phyloP scores from a whole-genome alignment of 2,797 vertebrate species.

The Kryptolebias ocellatus region DNA sequence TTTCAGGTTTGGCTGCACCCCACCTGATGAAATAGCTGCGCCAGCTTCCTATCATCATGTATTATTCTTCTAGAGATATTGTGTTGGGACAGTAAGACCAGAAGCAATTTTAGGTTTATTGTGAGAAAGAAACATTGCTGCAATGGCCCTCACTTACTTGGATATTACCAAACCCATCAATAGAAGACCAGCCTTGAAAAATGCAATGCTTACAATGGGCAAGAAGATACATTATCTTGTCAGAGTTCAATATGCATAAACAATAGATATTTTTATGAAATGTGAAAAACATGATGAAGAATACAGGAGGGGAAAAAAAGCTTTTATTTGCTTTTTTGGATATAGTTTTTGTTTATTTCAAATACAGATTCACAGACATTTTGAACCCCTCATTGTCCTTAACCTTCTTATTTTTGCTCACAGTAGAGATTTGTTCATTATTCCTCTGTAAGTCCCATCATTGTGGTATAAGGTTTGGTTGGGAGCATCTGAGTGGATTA shows the following conservation, averaged over 20 bases:
- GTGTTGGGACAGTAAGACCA: not conserved
- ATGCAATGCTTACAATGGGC: too few species aligned
- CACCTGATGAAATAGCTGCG: too few species aligned
- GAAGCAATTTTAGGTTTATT: not conserved
- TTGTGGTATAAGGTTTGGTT: constrained; percentile 65
- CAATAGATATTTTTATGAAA: too few species aligned
- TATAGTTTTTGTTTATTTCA: constrained; percentile 15
- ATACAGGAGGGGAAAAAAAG: too few species aligned
- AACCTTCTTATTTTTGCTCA: constrained; percentile 22
- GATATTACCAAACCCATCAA: not conserved
- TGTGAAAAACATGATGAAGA: too few species aligned
- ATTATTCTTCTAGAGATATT: not conserved
- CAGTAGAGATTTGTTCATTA: constrained; percentile 65
- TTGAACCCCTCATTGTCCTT: constrained; percentile 29
- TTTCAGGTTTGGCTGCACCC: too few species aligned
- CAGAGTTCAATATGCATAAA: too few species aligned
- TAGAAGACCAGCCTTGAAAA: not conserved
- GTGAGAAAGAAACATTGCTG: not conserved
- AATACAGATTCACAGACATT: constrained; percentile 15
- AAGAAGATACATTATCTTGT: too few species aligned
- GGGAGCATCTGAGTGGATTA: constrained; percentile 72
- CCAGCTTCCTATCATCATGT: not conserved
- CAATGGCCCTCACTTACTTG: not conserved
- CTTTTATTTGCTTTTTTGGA: not conserved
- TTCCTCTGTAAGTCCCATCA: constrained; percentile 64